Conservation (phyloP, 2,888 invertebrate species). For the Plusia festucae region DNA sequence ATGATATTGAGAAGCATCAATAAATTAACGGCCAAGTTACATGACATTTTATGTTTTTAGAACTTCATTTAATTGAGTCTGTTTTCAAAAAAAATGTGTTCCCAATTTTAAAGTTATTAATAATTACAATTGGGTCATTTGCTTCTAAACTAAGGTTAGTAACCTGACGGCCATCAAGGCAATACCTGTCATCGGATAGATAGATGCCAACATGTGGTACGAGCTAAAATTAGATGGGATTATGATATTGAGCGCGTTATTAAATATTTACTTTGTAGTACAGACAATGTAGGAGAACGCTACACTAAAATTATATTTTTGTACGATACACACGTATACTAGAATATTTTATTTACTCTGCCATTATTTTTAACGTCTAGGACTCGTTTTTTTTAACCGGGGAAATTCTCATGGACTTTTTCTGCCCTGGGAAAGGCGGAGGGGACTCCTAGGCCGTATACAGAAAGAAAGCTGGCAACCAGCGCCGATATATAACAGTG, state of each 20-base stretch:
- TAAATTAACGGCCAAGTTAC: too few relatives aligned
- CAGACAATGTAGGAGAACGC: too few relatives aligned
- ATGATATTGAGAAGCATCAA: not conserved
- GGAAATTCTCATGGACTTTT: too few relatives aligned
- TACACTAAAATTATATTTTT: too few relatives aligned
- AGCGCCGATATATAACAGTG: too few relatives aligned
- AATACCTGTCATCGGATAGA: constrained; percentile 23
- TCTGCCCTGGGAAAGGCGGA: too few relatives aligned
- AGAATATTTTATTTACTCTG: too few relatives aligned
- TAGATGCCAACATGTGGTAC: constrained; percentile 17
- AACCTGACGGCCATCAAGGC: constrained; percentile 17
- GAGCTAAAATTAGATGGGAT: constrained; percentile 25
- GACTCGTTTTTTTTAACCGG: too few relatives aligned
- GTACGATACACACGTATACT: too few relatives aligned
- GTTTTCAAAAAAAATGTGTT: not conserved
- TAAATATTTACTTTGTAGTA: not conserved
- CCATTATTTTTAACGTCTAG: too few relatives aligned
- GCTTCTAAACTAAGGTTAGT: constrained; percentile 24
- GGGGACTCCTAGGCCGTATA: too few relatives aligned
- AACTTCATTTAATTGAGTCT: not conserved
- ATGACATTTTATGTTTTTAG: not conserved
- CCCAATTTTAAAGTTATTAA: not conserved
- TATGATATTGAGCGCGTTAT: not conserved
- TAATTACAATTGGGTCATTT: constrained; percentile 19
- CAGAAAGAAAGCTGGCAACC: too few relatives aligned